Evolutionary conservation across 1,140 invertebrate species (phyloP).

Genomic region (Macrocentrus cingulum): DNA sequence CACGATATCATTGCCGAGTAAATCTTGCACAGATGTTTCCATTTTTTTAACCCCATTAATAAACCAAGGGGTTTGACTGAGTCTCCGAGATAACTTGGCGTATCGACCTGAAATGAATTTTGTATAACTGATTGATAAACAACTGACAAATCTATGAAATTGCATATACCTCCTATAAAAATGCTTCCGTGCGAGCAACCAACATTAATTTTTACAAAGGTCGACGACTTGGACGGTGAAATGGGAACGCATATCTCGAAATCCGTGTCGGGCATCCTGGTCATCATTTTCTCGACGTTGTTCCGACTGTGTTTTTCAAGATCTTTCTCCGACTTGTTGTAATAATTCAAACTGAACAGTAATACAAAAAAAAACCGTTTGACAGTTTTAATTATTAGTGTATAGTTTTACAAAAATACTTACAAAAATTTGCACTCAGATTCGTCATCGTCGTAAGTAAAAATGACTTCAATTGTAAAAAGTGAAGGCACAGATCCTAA

Average conservation of each 20-base stretch:
- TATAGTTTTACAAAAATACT: slow-evolving; percentile 36
- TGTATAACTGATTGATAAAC: slow-evolving; percentile 19
- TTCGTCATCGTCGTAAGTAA: slow-evolving; percentile 58
- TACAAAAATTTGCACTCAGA: slow-evolving; percentile 63
- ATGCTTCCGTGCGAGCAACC: slow-evolving; percentile 60
- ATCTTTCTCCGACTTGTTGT: slow-evolving; percentile 42
- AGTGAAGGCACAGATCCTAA: slow-evolving; percentile 52
- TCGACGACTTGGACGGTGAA: slow-evolving; percentile 53
- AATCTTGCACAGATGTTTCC: slow-evolving; percentile 88
- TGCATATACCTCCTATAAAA: slow-evolving; percentile 65
- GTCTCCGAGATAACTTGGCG: slow-evolving; percentile 80
- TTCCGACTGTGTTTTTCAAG: slow-evolving; percentile 60
- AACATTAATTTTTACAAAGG: slow-evolving; percentile 51
- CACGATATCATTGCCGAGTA: slow-evolving; percentile 70
- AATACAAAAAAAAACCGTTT: slow-evolving; percentile 29
- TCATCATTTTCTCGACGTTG: slow-evolving; percentile 58
- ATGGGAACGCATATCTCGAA: slow-evolving; percentile 56
- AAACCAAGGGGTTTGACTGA: slow-evolving; percentile 95
- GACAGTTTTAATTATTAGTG: slow-evolving; percentile 19
- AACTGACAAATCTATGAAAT: slow-evolving; percentile 21
- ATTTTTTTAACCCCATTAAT: slow-evolving; percentile 79
- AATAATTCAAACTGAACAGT: slow-evolving; percentile 14
- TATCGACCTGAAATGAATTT: slow-evolving; percentile 69
- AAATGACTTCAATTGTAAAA: slow-evolving; percentile 60
- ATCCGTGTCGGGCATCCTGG: slow-evolving; percentile 48